phyloP scores from a whole-genome alignment of 2,113 vertebrate genomes.

The Myotis yumanensis region DNA sequence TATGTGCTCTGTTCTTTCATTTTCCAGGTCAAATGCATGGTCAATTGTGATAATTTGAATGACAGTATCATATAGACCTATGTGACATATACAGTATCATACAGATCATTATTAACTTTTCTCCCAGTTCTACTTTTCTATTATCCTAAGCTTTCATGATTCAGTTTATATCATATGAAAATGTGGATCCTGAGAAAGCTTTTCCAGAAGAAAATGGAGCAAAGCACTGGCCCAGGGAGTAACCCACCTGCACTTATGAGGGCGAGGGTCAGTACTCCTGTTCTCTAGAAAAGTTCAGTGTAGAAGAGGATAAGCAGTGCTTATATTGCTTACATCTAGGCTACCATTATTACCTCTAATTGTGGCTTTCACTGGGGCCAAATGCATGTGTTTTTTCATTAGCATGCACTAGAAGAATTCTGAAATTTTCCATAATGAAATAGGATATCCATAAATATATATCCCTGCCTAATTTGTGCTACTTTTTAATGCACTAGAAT shows the following conservation, averaged over 20 bases:
- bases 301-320: neutral
- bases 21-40: neutral
- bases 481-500: neutral
- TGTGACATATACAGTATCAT: neutral
- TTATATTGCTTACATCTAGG: neutral
- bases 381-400: neutral
- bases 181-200: neutral
- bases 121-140: neutral
- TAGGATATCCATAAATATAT: neutral
- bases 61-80: neutral
- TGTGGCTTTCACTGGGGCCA: neutral
- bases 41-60: neutral
- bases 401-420: neutral
- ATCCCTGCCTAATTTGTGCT: neutral
- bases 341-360: neutral
- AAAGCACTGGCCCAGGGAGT: neutral
- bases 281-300: neutral
- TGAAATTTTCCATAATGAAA: neutral
- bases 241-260: neutral
- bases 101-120: neutral
- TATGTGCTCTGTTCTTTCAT: neutral
- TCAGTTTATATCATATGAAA: neutral
- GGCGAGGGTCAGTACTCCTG: accelerated
- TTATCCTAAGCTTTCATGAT: neutral
- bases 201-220: neutral